Conservation (phyloP, 2,888 invertebrate genomes). For the Biston stratarius region DNA sequence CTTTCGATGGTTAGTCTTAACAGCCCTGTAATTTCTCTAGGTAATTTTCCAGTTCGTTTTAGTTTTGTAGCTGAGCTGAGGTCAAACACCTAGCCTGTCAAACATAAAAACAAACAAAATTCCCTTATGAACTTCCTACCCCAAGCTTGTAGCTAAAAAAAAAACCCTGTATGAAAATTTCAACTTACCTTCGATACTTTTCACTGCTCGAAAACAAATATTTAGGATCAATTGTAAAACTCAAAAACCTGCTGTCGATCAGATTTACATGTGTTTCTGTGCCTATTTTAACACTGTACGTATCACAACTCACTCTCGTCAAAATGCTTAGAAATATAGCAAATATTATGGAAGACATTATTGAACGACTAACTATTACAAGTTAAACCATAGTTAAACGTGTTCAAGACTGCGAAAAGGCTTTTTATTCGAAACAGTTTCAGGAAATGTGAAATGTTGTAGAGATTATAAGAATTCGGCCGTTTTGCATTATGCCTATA, state of each 20-base stretch:
- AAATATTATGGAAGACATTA: conserved; percentile 29
- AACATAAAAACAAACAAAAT: no score
- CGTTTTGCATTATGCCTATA: conserved; percentile 18
- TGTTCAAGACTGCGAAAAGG: neutral
- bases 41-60: no score
- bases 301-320: conserved; percentile 60
- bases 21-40: no score
- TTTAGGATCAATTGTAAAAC: conserved; percentile 90
- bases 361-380: neutral
- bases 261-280: conserved; percentile 88
- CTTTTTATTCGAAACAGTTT: conserved; percentile 51
- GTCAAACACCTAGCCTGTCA: no score
- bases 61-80: no score
- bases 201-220: conserved; percentile 80
- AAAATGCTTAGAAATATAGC: conserved; percentile 40
- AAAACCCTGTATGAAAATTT: conserved; percentile 2
- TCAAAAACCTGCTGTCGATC: conserved; percentile 90
- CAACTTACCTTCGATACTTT: conserved; percentile 63
- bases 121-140: no score
- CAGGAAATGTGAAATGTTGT: conserved; percentile 51
- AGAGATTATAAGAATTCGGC: conserved; percentile 37
- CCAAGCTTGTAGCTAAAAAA: neutral
- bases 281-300: conserved; percentile 86
- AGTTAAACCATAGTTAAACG: conserved; percentile 6
- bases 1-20: no score